Evolutionary conservation across 2,113 vertebrate genomes (phyloP), one percentile per base, ranked within the genome.

Genomic region (Rallus limicola): DNA sequence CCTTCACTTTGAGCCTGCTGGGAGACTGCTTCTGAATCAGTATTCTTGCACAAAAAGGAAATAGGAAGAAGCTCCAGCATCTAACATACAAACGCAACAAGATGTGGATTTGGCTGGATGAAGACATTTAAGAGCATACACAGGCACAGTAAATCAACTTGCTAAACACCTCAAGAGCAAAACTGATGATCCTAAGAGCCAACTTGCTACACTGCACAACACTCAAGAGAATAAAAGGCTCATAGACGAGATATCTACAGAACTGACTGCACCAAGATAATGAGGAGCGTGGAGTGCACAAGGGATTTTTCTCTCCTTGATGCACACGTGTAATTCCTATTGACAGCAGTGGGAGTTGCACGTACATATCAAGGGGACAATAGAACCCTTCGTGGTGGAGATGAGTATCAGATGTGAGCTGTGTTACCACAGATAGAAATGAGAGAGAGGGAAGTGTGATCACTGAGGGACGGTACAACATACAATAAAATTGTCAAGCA

Each of bases 321-420:
- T 90, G 88, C 90, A 67, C 42, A 25, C 19, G 1, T 79, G 90
- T 91, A 84, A 93, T 94, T 97, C 94, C 93, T 83, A 3, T 21
- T 96, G 97, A 96, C 95, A 97, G 95, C 94, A 52, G 60, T 65
- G 95, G 96, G 96, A 96, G 74, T 90, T 93, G 52, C 91, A 83
- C 76, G 8, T 68, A 62, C 85, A 21, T 76, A 90, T 84, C 88
- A 40, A 80, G 96, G 95, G 93, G 91, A 97, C 96, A 83, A 50
- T 8, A 48, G 92, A 96, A 65, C 64, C 70, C 78, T 78, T 82
- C 6, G 89, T 85, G 90, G 55, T 77, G 97, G 72, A 90, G 95
- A 94, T 56, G 92, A 95, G 91, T 34, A 92, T 96, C 29, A 11
- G 92, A 86, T 96, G 91, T 92, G 90, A 97, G 94, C 85, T 64